phyloP scores from a whole-genome alignment of 2,113 vertebrate species.

The Micronycteris hirsuta region DNA sequence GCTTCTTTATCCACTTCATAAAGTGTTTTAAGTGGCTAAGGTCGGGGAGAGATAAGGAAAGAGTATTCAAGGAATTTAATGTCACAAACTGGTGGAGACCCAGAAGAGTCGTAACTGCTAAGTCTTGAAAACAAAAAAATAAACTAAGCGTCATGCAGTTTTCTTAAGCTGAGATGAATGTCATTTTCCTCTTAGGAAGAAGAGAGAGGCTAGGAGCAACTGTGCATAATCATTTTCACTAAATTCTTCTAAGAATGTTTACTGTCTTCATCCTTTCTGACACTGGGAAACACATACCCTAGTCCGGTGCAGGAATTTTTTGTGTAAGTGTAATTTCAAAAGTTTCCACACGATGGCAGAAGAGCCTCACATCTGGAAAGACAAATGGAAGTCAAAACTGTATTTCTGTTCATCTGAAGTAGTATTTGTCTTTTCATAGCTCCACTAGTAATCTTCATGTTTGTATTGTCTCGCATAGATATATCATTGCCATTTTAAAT shows the following conservation, averaged over 20 bases:
- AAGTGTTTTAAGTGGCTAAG: neutral
- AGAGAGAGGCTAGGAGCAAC: neutral
- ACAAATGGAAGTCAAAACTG: neutral
- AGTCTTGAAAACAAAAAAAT: neutral
- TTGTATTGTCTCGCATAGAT: neutral
- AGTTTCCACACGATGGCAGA: slow-evolving; percentile 79
- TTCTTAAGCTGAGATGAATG: neutral
- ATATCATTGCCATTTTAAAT: neutral
- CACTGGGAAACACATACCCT: neutral
- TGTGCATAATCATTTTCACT: neutral
- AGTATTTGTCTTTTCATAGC: neutral
- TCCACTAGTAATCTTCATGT: neutral
- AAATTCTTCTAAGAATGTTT: neutral
- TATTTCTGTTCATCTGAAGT: slow-evolving; percentile 15
- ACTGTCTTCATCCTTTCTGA: neutral
- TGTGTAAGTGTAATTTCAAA: slow-evolving; percentile 62
- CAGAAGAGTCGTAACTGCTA: neutral
- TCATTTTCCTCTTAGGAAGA: neutral
- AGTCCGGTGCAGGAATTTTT: neutral
- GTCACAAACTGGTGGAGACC: neutral
- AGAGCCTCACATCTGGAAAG: slow-evolving; percentile 61
- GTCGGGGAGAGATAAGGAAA: neutral
- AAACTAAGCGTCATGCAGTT: neutral
- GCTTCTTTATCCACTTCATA: neutral
- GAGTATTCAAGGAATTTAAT: neutral